Base-by-base conservation (phyloP, 2,797 vertebrate genomes). In the Pseudomugil gertrudae region DNA sequence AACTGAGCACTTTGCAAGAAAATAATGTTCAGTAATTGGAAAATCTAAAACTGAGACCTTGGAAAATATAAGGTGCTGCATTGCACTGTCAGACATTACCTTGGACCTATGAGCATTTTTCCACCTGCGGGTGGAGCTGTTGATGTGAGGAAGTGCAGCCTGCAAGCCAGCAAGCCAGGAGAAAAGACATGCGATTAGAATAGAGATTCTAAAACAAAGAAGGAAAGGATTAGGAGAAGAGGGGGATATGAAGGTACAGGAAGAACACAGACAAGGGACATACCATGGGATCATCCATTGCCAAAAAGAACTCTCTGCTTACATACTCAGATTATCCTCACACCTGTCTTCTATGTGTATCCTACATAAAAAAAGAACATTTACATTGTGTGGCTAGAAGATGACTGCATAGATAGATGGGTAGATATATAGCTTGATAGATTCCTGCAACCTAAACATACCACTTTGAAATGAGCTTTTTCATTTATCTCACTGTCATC, bases 121-220 rank as follows among this genome's bases (percentile, higher is more conserved):
- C 56, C 32, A 88, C 90, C 93, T 89, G 83, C 76, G 88, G 93
- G 91, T 90, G 93, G 90, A 79, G 91, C 91, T 94, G 86, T 93
- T 92, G 90, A 63, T 59, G 56, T 72, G 63, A 64, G 69, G 76
- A 86, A 78, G 71, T 19, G 21, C 35, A 52, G 57, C 23, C n/a
- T 55, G 14, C 26, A 33, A 69, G 26, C 6, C 24, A 59, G 14
- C 26, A 33, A 69, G 26, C 6, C 24, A 59, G 30, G 61, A 77
- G 62, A 61, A 43, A 55, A 40, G 50, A 50, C 38, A 62, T 57
- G 67, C 80, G 81, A 80, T 85, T 66, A 75, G 23, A 74, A 61
- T 29, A 70, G 69, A 87, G 78, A 84, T 83, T 84, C 68, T 70
- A 73, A 83, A 72, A 89, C 75, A 85, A 88, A 89, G 84, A 84